Percentiles rank a stretch among this genome's conserved stretches.
Evolutionary conservation across 2,888 invertebrate species (phyloP).

Genomic region (Cheiracanthium punctorium): DNA sequence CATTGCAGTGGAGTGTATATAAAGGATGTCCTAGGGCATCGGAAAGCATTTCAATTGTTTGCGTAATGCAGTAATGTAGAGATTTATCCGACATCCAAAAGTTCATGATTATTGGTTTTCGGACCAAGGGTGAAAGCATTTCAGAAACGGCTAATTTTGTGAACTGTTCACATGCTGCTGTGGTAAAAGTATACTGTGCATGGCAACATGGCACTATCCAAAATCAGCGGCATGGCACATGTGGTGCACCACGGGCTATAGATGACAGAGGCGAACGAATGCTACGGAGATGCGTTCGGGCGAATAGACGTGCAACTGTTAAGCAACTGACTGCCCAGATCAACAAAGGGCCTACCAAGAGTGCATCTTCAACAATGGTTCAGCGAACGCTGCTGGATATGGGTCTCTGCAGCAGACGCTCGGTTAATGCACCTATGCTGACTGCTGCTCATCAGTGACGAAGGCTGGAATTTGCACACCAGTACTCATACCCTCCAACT

Average conservation of each 20-base stretch:
- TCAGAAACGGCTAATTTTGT: constrained; percentile 24
- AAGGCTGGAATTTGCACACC: too few relatives aligned
- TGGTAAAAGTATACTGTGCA: constrained; percentile 28
- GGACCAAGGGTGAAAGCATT: constrained; percentile 27
- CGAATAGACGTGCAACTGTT: too few relatives aligned
- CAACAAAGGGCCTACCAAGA: too few relatives aligned
- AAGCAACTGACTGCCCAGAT: too few relatives aligned
- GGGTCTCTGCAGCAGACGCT: too few relatives aligned
- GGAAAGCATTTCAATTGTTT: constrained; percentile 20
- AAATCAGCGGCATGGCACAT: constrained; percentile 21
- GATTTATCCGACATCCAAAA: constrained; percentile 25
- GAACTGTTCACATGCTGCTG: constrained; percentile 24
- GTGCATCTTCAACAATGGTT: too few relatives aligned
- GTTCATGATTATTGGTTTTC: constrained; percentile 27
- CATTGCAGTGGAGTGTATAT: constrained; percentile 24
- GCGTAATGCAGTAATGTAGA: constrained; percentile 19
- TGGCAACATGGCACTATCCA: constrained; percentile 24
- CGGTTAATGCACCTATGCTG: too few relatives aligned
- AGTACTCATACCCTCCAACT: too few relatives aligned
- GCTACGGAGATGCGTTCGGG: too few relatives aligned
- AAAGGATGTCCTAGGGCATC: constrained; percentile 17
- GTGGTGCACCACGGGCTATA: constrained; percentile 25
- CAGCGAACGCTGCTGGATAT: too few relatives aligned
- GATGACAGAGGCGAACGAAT: not conserved
- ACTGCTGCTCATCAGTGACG: too few relatives aligned